phyloP scores from a whole-genome alignment of 92 coral and sea anemone species.

The Heliopora coerulea region DNA sequence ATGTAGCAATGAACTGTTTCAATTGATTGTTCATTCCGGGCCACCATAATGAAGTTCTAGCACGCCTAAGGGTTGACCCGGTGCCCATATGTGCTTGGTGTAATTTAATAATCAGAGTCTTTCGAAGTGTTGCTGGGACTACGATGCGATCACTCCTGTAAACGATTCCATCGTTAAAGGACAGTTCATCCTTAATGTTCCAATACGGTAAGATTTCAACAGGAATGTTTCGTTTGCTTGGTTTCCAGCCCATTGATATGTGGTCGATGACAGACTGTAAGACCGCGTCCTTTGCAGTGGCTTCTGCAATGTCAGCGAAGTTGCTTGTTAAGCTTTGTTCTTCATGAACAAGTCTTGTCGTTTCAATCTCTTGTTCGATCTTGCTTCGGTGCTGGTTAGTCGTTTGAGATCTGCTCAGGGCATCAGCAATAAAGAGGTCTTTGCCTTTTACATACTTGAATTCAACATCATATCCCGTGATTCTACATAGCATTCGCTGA shows the following conservation, averaged over 20 bases:
- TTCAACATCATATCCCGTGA: background rate
- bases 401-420: background rate
- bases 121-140: too few relatives aligned
- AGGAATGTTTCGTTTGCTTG: background rate
- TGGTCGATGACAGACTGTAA: background rate
- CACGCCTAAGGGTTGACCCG: slow-evolving; percentile 47
- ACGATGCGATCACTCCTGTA: background rate
- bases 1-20: too few relatives aligned
- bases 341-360: too few relatives aligned
- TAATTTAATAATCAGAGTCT: too few relatives aligned
- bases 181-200: background rate
- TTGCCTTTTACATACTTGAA: background rate
- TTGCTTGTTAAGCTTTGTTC: too few relatives aligned
- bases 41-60: slow-evolving; percentile 39
- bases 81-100: slow-evolving; percentile 34
- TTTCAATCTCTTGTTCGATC: background rate
- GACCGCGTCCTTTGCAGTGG: background rate
- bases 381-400: background rate
- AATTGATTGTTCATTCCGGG: too few relatives aligned
- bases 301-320: too few relatives aligned
- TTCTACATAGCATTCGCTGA: background rate
- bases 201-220: background rate
- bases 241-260: background rate
- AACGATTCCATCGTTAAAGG: background rate
- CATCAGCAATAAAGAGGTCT: background rate